These are phyloP conservation scores for Cardiocondyla obscurior DNA, from an alignment of 1,140 invertebrate species.

Conservation along the genomic window DNA sequence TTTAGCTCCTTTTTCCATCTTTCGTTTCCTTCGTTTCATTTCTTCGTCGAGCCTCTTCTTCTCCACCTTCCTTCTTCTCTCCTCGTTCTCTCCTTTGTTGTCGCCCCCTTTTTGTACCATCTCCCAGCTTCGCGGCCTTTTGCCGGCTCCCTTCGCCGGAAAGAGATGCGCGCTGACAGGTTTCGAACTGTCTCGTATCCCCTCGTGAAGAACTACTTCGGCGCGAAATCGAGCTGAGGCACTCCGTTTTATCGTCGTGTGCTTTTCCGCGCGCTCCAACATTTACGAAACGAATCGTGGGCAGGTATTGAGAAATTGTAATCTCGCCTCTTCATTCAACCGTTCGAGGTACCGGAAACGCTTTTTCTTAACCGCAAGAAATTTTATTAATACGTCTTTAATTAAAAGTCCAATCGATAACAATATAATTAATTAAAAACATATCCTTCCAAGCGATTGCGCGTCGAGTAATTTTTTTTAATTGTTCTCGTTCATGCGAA, in stretches of 20 bases:
- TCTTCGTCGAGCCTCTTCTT: conserved; percentile 13
- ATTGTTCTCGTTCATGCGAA: not conserved
- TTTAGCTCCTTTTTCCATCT: conserved; percentile 61
- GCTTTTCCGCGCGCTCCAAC: conserved; percentile 10
- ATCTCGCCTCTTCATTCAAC: not conserved
- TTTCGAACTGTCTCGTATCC: conserved; percentile 61
- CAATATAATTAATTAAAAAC: not conserved
- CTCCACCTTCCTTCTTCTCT: conserved; percentile 15
- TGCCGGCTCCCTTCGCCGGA: conserved; percentile 45
- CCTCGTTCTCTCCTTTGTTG: conserved; percentile 31
- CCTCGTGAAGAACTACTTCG: conserved; percentile 32
- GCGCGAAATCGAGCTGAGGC: conserved; percentile 55
- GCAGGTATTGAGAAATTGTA: not conserved
- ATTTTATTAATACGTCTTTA: not conserved
- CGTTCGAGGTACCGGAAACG: not conserved
- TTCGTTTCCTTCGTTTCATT: conserved; percentile 44
- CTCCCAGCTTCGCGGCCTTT: conserved; percentile 51
- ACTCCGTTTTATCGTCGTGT: conserved; percentile 19
- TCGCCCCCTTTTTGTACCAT: conserved; percentile 52
- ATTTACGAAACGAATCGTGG: not conserved
- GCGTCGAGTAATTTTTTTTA: not conserved
- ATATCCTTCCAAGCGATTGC: not conserved
- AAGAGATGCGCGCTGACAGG: conserved; percentile 65
- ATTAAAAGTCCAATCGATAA: no score
- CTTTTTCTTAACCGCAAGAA: not conserved